Base-by-base conservation (phyloP, 2,888 invertebrate species). In the Aquatica leii region DNA sequence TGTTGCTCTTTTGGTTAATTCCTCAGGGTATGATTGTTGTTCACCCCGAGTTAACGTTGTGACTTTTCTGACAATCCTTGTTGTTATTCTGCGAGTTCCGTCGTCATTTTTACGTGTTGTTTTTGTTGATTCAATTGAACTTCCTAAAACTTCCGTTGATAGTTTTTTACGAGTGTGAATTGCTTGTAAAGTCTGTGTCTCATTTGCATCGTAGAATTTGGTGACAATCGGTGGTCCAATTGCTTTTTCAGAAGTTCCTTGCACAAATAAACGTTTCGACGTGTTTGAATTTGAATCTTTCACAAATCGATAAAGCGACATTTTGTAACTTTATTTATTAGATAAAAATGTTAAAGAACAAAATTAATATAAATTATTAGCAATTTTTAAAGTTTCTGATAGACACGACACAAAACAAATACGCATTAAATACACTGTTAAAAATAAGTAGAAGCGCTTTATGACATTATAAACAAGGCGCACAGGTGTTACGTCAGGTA, bases 31-130 rank as follows among this genome's bases (percentile, higher is more conserved):
- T 67, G 89, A 87, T 73, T 90, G 88, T 80, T 95, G 94, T 79
- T 95, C 94, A 40, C 94, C 95, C 12, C 94, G 86, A 67, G 93
- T 92, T 71, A 95, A 80, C 1, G 95, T 95, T 34, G 95, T 95
- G 73, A 95, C 93, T 81, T 94, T 95, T 67, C 93, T 86, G 54
- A 95, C 90, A 68, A 95, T 92, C 77, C 93, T 88, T 43, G 94
- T 93, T 20, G 94, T 95, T 70, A 95, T 92, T 71, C 93, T 88
- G 66, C 92, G 86, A 77, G 90, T 89, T 37, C 94, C 93, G 77
- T 88, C 90, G 69, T 91, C 89, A 62, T 90, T 90, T 78, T 89
- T 88, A 81, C 90, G 88, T 80, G 92, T 91, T 76, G 92, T 90
- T 83, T 93, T 92, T 67, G 91, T 91, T 74, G 93, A 91, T 82